These are phyloP conservation scores for Tachyglossus aculeatus DNA, from an alignment of 2,797 vertebrate species.

Conservation along the genomic window DNA sequence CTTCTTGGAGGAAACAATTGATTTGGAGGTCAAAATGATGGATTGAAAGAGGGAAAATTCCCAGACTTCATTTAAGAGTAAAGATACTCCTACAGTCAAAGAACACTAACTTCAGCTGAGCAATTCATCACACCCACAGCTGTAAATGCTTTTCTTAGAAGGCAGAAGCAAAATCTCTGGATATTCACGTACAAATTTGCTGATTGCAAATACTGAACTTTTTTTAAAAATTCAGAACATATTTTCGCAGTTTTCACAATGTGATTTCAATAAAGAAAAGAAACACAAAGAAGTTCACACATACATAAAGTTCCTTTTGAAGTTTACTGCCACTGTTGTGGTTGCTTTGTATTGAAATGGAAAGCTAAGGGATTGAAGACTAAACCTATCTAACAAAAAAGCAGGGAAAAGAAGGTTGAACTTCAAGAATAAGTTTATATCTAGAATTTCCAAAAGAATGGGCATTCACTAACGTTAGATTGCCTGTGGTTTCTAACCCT, in stretches of 20 bases:
- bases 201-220: not conserved
- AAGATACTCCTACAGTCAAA: not conserved
- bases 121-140: not conserved
- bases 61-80: not conserved
- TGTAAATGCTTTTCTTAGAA: not conserved
- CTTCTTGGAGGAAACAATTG: not conserved
- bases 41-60: not conserved
- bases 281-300: conserved; percentile 17
- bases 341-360: conserved; percentile 20
- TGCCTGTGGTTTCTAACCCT: too few species aligned
- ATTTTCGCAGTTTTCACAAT: conserved; percentile 31
- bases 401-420: not conserved
- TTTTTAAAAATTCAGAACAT: conserved; percentile 23
- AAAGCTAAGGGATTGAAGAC: conserved; percentile 12
- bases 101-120: not conserved
- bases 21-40: not conserved
- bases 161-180: not conserved
- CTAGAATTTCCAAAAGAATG: not conserved
- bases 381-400: conserved; percentile 17
- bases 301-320: conserved; percentile 15
- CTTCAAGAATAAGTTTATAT: not conserved
- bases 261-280: conserved; percentile 4
- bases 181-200: not conserved
- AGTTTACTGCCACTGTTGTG: not conserved
- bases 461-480: not conserved